Conservation (phyloP, 2,113 vertebrate genomes). For the Maylandia zebra region DNA sequence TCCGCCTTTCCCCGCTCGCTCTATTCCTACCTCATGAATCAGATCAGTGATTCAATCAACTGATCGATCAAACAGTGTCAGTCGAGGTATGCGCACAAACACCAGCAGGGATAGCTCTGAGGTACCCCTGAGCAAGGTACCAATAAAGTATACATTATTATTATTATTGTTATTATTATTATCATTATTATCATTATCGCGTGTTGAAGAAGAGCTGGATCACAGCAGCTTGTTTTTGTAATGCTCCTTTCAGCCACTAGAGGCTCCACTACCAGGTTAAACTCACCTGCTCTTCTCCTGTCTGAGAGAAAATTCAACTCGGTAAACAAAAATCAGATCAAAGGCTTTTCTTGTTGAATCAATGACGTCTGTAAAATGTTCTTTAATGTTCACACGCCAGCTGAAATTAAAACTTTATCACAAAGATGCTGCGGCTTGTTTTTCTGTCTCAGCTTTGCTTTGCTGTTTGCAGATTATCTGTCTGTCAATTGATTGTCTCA, state of each 20-base stretch:
- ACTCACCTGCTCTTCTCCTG: neutral
- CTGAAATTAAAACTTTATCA: neutral
- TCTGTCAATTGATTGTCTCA: neutral
- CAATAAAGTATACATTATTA: neutral
- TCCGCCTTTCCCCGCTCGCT: neutral
- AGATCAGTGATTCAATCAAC: neutral
- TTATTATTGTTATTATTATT: neutral
- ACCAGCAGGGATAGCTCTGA: neutral
- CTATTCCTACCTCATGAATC: neutral
- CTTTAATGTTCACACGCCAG: neutral
- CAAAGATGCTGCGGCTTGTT: neutral
- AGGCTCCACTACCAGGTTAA: neutral
- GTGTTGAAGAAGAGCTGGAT: neutral
- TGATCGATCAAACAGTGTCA: neutral
- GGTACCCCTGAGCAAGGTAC: neutral
- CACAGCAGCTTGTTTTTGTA: neutral
- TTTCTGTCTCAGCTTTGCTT: neutral
- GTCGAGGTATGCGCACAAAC: neutral
- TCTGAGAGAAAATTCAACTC: neutral
- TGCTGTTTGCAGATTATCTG: neutral
- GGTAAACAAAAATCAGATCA: accelerated
- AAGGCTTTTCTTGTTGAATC: neutral
- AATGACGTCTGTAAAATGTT: neutral
- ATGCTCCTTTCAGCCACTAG: neutral
- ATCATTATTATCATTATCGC: neutral